Percentiles rank a stretch among this genome's conserved stretches.
These are phyloP conservation scores for Ptychochromis oligacanthus DNA, from an alignment of 2,113 vertebrate species.

Conservation along the genomic window DNA sequence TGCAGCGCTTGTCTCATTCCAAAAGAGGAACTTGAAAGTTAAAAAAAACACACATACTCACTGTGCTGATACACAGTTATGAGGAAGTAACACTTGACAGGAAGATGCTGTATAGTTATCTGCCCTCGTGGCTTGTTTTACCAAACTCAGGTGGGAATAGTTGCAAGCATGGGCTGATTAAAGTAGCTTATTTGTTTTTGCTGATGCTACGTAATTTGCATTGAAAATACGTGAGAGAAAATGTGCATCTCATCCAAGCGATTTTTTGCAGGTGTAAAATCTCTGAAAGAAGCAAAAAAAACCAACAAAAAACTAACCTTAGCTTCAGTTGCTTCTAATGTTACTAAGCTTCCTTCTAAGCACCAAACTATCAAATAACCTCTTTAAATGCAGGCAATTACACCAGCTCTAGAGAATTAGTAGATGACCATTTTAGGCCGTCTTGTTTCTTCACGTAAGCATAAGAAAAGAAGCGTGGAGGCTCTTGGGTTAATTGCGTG, in stretches of 20 bases:
- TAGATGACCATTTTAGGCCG: constrained; percentile 35
- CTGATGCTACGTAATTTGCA: background rate
- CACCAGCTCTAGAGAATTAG: background rate
- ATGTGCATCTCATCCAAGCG: background rate
- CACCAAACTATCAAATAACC: background rate
- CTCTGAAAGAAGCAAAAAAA: background rate
- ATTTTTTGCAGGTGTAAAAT: background rate
- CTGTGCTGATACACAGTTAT: constrained; percentile 17
- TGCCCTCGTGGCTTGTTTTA: background rate
- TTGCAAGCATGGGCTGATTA: background rate
- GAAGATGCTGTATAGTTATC: constrained; percentile 25
- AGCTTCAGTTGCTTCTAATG: background rate
- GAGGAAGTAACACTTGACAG: constrained; percentile 52
- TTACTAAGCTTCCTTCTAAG: background rate
- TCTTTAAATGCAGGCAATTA: background rate
- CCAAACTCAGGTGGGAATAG: background rate
- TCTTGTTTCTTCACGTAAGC: background rate
- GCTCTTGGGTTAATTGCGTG: constrained; percentile 24
- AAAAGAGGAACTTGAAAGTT: constrained; percentile 49
- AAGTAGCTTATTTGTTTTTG: accelerated
- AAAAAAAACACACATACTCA: background rate
- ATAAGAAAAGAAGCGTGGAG: background rate
- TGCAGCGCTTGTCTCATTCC: constrained; percentile 22
- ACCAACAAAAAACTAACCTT: background rate
- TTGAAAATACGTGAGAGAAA: background rate